Base-by-base conservation (phyloP, 2,888 invertebrate genomes). In the Cheiracanthium punctorium region DNA sequence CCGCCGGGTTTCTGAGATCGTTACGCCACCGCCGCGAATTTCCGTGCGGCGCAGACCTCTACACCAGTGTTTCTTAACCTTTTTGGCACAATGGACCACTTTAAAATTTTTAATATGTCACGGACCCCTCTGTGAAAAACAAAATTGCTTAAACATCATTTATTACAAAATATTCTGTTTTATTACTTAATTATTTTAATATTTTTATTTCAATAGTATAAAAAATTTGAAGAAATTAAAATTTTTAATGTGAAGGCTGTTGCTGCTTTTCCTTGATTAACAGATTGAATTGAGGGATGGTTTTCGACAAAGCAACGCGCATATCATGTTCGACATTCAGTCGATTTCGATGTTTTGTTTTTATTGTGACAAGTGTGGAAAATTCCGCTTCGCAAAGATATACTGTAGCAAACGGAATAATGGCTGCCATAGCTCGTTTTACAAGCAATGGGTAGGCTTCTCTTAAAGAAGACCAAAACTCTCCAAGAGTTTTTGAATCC, bases 1-100 rank as follows among this genome's bases (percentile, higher is more conserved):
- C n/a, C n/a, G n/a, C n/a, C n/a, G n/a, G n/a, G n/a, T n/a, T n/a
- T n/a, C n/a, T n/a, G n/a, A n/a, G n/a, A n/a, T n/a, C n/a, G n/a
- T n/a, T n/a, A n/a, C n/a, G n/a, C n/a, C n/a, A n/a, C n/a, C n/a
- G n/a, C n/a, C n/a, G n/a, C n/a, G n/a, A n/a, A n/a, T n/a, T n/a
- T n/a, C n/a, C n/a, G n/a, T n/a, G n/a, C n/a, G n/a, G n/a, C n/a
- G n/a, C n/a, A n/a, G n/a, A n/a, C n/a, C n/a, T n/a, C n/a, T 64
- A 24, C 10, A 0, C n/a, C 73, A 73, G 58, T 58, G 75, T 75
- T 75, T 75, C 20, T 75, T 75, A 75, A 75, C 75, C 75, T 75
- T 75, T 75, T 75, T 75, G 75, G 75, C 75, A 75, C 75, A 75
- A 75, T 75, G 75, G 65, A 75, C 75, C 75, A 58, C 64, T 75